Base-by-base conservation (phyloP, 1,140 invertebrate species). In the Drosophila teissieri region DNA sequence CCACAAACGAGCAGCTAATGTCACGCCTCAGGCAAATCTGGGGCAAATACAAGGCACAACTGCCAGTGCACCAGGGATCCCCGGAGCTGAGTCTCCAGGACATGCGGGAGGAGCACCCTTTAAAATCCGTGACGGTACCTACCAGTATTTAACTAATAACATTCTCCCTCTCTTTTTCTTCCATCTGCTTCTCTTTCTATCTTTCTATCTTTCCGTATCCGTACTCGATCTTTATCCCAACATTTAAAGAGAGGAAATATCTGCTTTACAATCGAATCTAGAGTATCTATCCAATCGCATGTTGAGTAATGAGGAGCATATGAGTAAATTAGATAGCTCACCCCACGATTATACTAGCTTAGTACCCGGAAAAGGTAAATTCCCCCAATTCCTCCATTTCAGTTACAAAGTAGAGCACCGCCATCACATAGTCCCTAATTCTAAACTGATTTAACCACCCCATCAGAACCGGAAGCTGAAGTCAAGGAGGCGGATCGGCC, bases 1-100 rank as follows among this genome's bases (percentile, higher is more conserved):
- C 92, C 81, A 94, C 93, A 85, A 94, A 94, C 74, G 91, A 92
- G 75, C 93, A 94, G 78, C 92, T 94, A 73, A 94, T 94, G 94
- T 93, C 93, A 89, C 94, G 93, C 80, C 92, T 94, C 17, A 92
- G 92, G 80, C 93, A 93, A 69, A 90, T 94, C 51, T 94, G 94
- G 94, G 92, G 85, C 83, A 94, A 93, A 91, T 94, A 94, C 92
- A 92, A 91, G 53, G 63, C 80, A 67, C 75, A 75, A 61, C 72
- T 73, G 51, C 64, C 64, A 73, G 40, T 61, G 62, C 69, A 63
- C 68, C 69, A 56, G 46, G 61, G 57, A 60, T 68, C 24, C 63
- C 45, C 54, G 27, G 83, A 89, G 67, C 39, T 44, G 3, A 80
- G 67, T 63, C 78, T 72, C 39, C 75, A 62, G 31, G 69, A 82